Evolutionary conservation across 2,113 vertebrate genomes (phyloP).

Genomic region (Todiramphus chloris): DNA sequence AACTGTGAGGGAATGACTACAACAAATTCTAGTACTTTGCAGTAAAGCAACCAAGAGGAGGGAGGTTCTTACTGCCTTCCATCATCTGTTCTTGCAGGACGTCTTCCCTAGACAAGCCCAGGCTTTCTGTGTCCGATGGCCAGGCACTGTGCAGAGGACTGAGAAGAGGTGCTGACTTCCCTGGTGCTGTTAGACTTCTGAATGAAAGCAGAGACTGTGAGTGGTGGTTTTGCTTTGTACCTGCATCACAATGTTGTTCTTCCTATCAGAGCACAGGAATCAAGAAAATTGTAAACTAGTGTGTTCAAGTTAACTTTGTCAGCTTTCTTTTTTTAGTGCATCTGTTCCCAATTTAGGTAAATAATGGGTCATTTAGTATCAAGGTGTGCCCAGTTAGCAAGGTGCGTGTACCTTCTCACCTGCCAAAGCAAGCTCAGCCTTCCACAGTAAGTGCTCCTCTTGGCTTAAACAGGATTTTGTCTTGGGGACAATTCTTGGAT

Average conservation of each 20-base stretch:
- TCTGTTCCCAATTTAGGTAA: accelerated
- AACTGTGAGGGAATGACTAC: neutral
- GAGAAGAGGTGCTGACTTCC: neutral
- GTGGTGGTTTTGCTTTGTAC: neutral
- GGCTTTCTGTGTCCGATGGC: neutral
- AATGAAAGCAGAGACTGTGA: neutral
- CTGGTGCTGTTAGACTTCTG: neutral
- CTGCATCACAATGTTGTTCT: accelerated
- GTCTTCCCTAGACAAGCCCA: neutral
- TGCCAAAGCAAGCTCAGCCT: neutral
- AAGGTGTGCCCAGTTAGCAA: neutral
- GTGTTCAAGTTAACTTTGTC: neutral
- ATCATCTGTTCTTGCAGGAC: neutral
- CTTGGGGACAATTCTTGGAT: neutral
- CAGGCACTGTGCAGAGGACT: accelerated
- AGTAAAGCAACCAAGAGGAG: neutral
- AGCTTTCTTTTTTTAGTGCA: neutral
- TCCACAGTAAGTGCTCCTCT: neutral
- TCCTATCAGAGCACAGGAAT: neutral
- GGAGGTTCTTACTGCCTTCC: neutral
- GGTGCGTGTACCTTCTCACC: neutral
- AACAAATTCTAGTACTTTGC: neutral
- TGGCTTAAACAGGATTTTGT: neutral
- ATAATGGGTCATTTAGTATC: neutral
- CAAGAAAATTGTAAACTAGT: accelerated